Evolutionary conservation across 1,140 invertebrate genomes (phyloP).

Genomic region (Leguminivora glycinivorella): DNA sequence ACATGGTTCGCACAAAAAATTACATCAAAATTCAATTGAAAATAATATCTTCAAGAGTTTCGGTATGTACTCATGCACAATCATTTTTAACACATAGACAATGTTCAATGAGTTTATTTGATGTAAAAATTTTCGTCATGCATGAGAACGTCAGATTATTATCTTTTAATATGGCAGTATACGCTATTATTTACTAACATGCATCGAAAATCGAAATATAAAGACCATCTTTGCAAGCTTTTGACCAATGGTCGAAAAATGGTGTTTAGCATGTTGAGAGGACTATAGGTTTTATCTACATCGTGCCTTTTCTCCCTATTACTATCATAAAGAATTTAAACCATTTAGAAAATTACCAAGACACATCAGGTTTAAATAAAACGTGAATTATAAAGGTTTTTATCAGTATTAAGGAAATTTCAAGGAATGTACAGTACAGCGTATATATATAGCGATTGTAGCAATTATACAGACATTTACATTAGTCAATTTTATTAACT

Average conservation of each 20-base stretch:
- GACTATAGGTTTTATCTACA: not conserved
- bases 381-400: not conserved
- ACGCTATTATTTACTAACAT: constrained; percentile 24
- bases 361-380: constrained; percentile 11
- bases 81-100: no score
- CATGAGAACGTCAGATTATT: not conserved
- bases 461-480: constrained; percentile 19
- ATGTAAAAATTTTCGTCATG: no score
- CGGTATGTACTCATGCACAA: no score
- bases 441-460: constrained; percentile 9
- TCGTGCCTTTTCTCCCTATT: not conserved
- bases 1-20: no score
- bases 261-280: not conserved
- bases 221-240: constrained; percentile 4
- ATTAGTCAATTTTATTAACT: not conserved
- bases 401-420: constrained; percentile 1
- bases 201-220: not conserved
- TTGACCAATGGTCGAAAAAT: not conserved
- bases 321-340: not conserved
- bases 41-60: no score
- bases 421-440: constrained; percentile 27
- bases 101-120: no score
- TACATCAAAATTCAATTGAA: no score
- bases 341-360: not conserved
- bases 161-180: constrained; percentile 4